phyloP scores from a whole-genome alignment of 2,797 vertebrate genomes.

The Myripristis murdjan region DNA sequence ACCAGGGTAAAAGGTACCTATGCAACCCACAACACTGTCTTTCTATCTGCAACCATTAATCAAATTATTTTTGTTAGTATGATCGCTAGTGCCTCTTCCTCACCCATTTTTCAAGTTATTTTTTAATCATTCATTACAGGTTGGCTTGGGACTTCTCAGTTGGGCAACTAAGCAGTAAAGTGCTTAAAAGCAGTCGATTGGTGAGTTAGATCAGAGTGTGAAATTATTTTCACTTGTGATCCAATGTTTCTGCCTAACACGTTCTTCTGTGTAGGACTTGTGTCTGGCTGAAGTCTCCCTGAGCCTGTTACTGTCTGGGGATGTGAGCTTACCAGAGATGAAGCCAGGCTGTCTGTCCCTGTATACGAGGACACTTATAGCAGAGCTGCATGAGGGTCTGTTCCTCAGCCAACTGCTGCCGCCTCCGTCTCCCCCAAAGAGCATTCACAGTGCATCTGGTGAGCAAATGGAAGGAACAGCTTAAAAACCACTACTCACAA shows the following conservation, averaged over 20 bases:
- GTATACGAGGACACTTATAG: slow-evolving; percentile 87
- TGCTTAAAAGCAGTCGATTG: slow-evolving; percentile 95
- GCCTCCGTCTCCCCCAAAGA: slow-evolving; percentile 47
- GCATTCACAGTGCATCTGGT: slow-evolving; percentile 37
- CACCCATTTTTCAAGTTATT: slow-evolving; percentile 8
- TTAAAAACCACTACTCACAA: slow-evolving; percentile 8
- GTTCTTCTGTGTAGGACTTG: slow-evolving; percentile 85
- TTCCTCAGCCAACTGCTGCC: slow-evolving; percentile 90
- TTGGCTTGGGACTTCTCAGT: slow-evolving; percentile 91
- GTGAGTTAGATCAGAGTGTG: slow-evolving; percentile 75
- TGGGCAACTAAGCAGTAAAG: slow-evolving; percentile 95
- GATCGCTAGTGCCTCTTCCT: too few species aligned
- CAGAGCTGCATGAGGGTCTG: slow-evolving; percentile 94
- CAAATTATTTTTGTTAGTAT: slow-evolving; percentile 15
- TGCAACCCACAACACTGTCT: background rate
- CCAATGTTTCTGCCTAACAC: background rate
- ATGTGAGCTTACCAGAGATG: slow-evolving; percentile 86
- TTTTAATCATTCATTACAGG: slow-evolving; percentile 63
- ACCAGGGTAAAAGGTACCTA: slow-evolving; percentile 90
- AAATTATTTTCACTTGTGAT: background rate
- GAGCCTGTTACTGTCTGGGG: slow-evolving; percentile 89
- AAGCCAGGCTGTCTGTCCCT: slow-evolving; percentile 85
- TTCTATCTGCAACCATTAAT: background rate
- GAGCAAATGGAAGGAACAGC: slow-evolving; percentile 30
- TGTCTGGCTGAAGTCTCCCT: slow-evolving; percentile 95